Conservation (phyloP, 2,113 vertebrate species). For the Phaethornis superciliosus region DNA sequence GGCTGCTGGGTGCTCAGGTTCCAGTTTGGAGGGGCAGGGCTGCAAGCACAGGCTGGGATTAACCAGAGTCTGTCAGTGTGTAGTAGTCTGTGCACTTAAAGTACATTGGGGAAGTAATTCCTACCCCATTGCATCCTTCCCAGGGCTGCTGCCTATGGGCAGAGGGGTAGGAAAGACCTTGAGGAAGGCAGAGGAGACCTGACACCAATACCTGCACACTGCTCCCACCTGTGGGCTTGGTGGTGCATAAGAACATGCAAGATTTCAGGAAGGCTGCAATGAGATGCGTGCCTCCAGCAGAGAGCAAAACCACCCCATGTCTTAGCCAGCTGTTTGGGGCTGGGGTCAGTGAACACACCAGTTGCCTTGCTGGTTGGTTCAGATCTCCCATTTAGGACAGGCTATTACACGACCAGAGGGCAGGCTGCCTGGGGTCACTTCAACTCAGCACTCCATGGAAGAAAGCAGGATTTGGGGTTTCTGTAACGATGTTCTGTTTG, state of each 20-base stretch:
- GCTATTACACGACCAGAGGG: not conserved
- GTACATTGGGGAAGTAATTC: not conserved
- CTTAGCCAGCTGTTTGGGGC: not conserved
- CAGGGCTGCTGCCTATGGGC: not conserved
- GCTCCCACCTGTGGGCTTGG: fast-evolving
- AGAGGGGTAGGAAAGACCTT: not conserved
- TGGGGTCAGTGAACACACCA: not conserved
- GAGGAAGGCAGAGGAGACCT: not conserved
- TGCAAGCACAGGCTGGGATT: not conserved
- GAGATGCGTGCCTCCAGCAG: not conserved
- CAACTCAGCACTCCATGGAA: fast-evolving
- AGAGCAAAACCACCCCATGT: not conserved
- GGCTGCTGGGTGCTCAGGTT: not conserved
- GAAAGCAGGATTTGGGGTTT: not conserved
- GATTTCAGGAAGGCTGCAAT: not conserved
- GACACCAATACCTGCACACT: not conserved
- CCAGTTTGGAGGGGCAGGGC: not conserved
- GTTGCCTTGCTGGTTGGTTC: not conserved
- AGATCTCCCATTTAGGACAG: not conserved
- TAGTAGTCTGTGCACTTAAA: not conserved
- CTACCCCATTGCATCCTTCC: not conserved
- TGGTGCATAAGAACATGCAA: not conserved
- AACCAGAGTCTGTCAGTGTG: not conserved
- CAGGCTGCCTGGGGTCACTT: not conserved
- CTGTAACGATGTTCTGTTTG: not conserved